phyloP scores from a whole-genome alignment of 2,888 invertebrate species.

The Cremastinae sp. region DNA sequence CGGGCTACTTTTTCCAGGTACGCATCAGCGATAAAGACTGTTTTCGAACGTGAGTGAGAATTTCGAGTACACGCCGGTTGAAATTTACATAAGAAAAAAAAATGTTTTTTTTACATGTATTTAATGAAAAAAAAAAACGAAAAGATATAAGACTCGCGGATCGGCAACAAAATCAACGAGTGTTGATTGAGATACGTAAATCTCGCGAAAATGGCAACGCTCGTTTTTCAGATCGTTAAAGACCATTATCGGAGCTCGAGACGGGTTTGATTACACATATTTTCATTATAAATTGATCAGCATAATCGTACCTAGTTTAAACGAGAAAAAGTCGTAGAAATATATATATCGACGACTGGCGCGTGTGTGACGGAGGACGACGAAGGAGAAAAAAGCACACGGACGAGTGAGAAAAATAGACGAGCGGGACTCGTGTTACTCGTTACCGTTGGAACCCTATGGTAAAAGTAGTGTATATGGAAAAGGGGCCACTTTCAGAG shows the following conservation, averaged over 20 bases:
- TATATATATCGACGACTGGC: constrained; percentile 4
- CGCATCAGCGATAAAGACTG: constrained; percentile 67
- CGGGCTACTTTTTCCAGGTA: constrained; percentile 51
- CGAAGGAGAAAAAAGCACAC: constrained; percentile 7
- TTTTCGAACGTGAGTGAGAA: constrained; percentile 58
- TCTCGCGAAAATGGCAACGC: constrained; percentile 5
- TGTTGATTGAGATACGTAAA: neutral
- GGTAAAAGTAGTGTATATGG: constrained; percentile 15
- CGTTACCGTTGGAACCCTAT: constrained; percentile 24
- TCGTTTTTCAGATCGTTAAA: constrained; percentile 10
- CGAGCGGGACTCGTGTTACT: constrained; percentile 22
- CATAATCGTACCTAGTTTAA: constrained; percentile 16
- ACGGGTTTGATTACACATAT: neutral
- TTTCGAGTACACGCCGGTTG: constrained; percentile 31
- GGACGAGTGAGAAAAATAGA: constrained; percentile 28
- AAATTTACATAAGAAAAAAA: constrained; percentile 2
- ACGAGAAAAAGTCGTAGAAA: constrained; percentile 9
- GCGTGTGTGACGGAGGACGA: constrained; percentile 21
- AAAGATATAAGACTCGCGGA: neutral
- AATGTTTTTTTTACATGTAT: too few relatives aligned
- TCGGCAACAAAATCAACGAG: neutral
- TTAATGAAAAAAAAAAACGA: too few relatives aligned
- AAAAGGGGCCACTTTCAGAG: constrained; percentile 41
- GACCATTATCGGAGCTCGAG: neutral
- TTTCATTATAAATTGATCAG: constrained; percentile 23